phyloP scores from a whole-genome alignment of 2,113 vertebrate species.

The Falco punctatus region DNA sequence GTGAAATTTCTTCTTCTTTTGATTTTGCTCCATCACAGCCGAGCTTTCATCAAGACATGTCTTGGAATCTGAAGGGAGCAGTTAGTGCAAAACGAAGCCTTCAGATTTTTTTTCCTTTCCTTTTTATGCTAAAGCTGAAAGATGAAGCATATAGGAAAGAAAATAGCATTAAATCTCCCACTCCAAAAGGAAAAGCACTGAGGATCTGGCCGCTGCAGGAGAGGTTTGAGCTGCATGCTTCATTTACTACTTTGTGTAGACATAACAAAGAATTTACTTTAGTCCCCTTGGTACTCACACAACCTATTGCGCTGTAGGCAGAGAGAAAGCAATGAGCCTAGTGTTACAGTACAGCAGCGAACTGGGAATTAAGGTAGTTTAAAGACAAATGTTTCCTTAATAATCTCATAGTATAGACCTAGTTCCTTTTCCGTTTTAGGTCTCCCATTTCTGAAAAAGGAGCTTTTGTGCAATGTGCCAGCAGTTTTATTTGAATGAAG shows the following conservation, averaged over 20 bases:
- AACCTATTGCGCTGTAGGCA: neutral
- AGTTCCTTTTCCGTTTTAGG: neutral
- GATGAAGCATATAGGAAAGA: slow-evolving; percentile 16
- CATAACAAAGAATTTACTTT: slow-evolving; percentile 47
- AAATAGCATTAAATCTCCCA: slow-evolving; percentile 17
- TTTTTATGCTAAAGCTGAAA: neutral
- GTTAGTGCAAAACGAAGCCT: neutral
- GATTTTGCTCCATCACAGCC: slow-evolving; percentile 20
- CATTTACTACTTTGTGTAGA: slow-evolving; percentile 65
- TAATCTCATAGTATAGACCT: neutral
- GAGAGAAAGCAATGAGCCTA: slow-evolving; percentile 16
- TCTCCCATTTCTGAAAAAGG: neutral
- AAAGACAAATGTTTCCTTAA: neutral
- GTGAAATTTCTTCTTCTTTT: slow-evolving; percentile 3
- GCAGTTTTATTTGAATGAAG: neutral
- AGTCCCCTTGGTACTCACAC: neutral
- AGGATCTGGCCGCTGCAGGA: neutral
- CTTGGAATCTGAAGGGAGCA: slow-evolving; percentile 23
- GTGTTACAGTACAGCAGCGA: neutral
- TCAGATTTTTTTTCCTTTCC: neutral
- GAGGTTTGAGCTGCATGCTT: slow-evolving; percentile 23
- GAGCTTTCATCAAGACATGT: slow-evolving; percentile 15
- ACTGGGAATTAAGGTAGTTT: neutral
- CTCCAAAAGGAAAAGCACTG: neutral
- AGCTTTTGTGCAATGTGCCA: neutral